phyloP scores from a whole-genome alignment of 2,113 vertebrate genomes.

The Nymphicus hollandicus region DNA sequence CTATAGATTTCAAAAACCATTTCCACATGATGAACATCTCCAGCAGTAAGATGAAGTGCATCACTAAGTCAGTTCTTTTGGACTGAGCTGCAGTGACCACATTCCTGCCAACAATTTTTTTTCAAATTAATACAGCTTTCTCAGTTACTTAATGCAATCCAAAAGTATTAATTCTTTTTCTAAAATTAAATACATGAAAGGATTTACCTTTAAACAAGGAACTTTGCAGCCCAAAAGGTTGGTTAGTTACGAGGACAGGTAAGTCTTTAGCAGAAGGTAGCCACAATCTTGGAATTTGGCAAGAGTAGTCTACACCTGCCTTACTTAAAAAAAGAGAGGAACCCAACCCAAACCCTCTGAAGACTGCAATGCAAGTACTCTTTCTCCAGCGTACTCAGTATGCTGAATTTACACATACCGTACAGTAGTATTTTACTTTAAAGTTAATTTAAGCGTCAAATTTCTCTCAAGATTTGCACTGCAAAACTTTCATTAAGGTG shows the following conservation, averaged over 20 bases:
- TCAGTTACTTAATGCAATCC: neutral
- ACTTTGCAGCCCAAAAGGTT: neutral
- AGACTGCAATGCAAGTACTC: slow-evolving; percentile 9
- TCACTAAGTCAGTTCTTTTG: neutral
- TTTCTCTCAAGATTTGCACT: neutral
- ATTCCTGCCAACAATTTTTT: neutral
- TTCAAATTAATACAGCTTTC: neutral
- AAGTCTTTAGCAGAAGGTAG: slow-evolving; percentile 37
- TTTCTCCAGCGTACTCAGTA: neutral
- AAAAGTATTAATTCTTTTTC: neutral
- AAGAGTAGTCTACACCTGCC: neutral
- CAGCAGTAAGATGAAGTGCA: neutral
- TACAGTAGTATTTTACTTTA: neutral
- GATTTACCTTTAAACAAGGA: slow-evolving; percentile 15
- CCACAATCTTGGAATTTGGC: slow-evolving; percentile 37
- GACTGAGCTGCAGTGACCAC: neutral
- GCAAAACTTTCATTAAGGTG: neutral
- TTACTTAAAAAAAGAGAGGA: neutral
- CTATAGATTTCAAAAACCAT: neutral
- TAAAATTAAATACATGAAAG: neutral
- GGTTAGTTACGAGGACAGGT: neutral
- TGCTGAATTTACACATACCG: neutral
- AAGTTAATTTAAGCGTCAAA: slow-evolving; percentile 1
- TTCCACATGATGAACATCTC: neutral
- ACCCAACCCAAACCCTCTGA: neutral